Conservation (phyloP, 1,140 invertebrate species). For the Caerostris extrusa region DNA sequence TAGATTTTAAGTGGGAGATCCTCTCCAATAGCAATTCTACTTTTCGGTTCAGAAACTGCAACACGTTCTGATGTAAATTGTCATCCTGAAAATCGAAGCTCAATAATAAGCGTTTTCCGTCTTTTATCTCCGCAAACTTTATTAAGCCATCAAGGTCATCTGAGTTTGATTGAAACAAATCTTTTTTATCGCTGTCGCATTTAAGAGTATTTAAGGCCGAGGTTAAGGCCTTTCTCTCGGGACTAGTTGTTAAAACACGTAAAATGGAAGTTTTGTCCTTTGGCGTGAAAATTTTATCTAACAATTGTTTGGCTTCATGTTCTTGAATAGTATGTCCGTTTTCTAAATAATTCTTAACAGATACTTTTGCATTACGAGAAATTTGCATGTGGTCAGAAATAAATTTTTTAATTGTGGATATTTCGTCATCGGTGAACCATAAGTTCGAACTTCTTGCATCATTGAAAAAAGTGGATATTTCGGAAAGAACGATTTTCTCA, state of each 20-base stretch:
- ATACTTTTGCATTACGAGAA: not conserved
- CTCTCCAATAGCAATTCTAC: constrained; percentile 27
- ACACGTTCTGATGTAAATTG: not conserved
- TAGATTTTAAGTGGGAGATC: not conserved
- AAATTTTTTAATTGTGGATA: not conserved
- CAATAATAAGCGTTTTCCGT: not conserved
- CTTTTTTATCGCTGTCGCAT: not conserved
- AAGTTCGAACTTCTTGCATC: not conserved
- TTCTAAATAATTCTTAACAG: not conserved
- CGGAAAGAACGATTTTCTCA: not conserved
- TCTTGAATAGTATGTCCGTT: too few species aligned
- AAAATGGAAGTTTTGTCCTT: not conserved
- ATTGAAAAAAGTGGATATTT: not conserved
- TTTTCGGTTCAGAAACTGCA: constrained; percentile 2
- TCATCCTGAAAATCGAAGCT: not conserved
- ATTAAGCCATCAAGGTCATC: not conserved
- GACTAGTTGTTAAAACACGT: not conserved
- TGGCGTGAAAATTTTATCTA: not conserved
- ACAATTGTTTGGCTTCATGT: not conserved
- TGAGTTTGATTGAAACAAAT: not conserved
- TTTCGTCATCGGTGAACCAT: constrained; percentile 16
- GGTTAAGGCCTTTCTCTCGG: not conserved
- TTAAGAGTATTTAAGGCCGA: not conserved
- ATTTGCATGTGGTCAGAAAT: not conserved
- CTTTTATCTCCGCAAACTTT: not conserved